Evolutionary conservation across 2,113 vertebrate species (phyloP).

Genomic region (Coregonus clupeaformis): DNA sequence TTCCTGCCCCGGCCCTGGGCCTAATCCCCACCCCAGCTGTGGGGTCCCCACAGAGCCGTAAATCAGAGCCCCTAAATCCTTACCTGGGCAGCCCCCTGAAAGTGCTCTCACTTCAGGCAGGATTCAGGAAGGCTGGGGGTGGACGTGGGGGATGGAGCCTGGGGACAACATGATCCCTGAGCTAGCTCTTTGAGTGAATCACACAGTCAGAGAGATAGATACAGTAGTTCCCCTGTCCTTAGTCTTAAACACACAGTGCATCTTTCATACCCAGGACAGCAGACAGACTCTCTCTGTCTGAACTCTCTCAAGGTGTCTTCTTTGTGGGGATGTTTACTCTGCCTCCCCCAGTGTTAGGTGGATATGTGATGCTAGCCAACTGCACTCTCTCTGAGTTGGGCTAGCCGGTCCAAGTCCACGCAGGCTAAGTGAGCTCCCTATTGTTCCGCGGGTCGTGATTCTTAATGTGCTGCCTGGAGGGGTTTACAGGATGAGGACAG

Average conservation of each 20-base stretch:
- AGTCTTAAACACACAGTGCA: conserved; percentile 21
- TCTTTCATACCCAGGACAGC: conserved; percentile 11
- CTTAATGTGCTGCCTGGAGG: too few species aligned
- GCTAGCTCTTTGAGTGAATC: conserved; percentile 31
- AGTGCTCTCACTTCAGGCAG: conserved; percentile 45
- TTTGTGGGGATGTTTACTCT: too few species aligned
- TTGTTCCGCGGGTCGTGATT: too few species aligned
- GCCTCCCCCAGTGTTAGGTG: neutral
- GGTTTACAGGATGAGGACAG: too few species aligned
- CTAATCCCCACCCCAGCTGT: conserved; percentile 61
- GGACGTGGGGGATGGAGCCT: conserved; percentile 1
- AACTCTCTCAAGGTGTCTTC: conserved; percentile 9
- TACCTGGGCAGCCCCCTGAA: conserved; percentile 59
- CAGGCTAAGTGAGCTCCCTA: too few species aligned
- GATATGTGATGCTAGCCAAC: neutral
- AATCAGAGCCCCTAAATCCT: conserved; percentile 61
- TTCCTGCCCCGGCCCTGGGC: conserved; percentile 41
- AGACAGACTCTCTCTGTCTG: too few species aligned
- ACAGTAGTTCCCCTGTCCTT: neutral
- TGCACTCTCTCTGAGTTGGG: too few species aligned
- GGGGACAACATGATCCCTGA: conserved; percentile 32
- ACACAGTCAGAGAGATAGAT: conserved; percentile 28
- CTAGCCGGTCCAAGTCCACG: too few species aligned
- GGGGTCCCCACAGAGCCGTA: conserved; percentile 43
- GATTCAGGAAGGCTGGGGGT: conserved; percentile 29